Base-by-base conservation (phyloP, 2,797 vertebrate species). In the Psittacula echo region DNA sequence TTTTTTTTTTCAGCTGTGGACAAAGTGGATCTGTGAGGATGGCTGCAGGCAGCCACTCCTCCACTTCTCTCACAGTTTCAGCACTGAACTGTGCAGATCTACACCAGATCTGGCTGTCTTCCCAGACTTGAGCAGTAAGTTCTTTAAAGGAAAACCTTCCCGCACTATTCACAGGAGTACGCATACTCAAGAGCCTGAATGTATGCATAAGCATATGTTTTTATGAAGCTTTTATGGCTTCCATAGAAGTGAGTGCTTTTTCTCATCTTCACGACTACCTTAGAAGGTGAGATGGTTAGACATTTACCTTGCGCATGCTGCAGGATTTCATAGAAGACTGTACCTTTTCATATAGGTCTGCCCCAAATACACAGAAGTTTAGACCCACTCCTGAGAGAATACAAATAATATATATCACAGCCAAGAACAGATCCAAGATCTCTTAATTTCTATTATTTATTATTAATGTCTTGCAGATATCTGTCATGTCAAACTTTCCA, bases 401-500 rank as follows among this genome's bases (percentile, higher is more conserved):
- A 34, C 42, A 92, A 90, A 84, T 81, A 93, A 87, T 92, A 89
- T 84, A 78, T 94, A 84, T 81, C 61, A 27, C 58, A 54, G 26
- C 42, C 47, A 92, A 86, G 82, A 92, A 89, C 66, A 70, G 70
- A 91, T 84, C 82, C 89, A 89, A 89, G 79, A 62, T 84, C 47
- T 88, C 82, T 91, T 96, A 88, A 92, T 87, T 88, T 91, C 83
- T 93, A 24, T 91, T 87, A 82, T 89, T 54, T 85, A 78, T 94
- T 95, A 92, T 96, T 96, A 97, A 90, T 95, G 56, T 74, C 61
- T 95, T 85, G 77, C 67, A 95, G 87, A 91, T 95, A 95, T 91
- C 90, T 93, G 92, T 95, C 92, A 95, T 90, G 91, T 95, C 94
- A 95, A 95, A 94, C 89, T 94, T 97, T 94, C 92, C 96, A 94